Evolutionary conservation across 2,113 vertebrate species (phyloP).

Genomic region (Patagioenas fasciata): DNA sequence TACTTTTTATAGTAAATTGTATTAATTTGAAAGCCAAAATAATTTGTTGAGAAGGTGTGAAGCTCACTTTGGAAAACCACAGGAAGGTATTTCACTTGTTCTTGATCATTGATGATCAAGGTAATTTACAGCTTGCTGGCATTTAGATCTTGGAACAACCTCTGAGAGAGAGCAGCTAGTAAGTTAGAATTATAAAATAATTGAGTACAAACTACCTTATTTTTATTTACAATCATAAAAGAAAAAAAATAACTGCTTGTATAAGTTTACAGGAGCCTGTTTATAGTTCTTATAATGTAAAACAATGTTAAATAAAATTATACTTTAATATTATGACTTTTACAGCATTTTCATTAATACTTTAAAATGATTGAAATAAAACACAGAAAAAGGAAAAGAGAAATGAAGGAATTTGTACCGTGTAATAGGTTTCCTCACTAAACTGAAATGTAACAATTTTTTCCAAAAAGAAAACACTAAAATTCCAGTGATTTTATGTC

Average conservation of each 20-base stretch:
- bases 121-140: not conserved
- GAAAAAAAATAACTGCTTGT: not conserved
- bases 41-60: not conserved
- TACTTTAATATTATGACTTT: slow-evolving; percentile 13
- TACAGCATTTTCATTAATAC: slow-evolving; percentile 34
- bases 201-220: not conserved
- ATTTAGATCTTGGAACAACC: not conserved
- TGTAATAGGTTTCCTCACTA: not conserved
- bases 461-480: slow-evolving; percentile 31
- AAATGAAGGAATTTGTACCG: slow-evolving; percentile 16
- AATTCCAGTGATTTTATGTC: not conserved
- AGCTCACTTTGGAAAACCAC: not conserved
- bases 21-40: not conserved
- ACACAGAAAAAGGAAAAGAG: not conserved
- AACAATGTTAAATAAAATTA: slow-evolving; percentile 31
- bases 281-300: slow-evolving; percentile 1
- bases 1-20: not conserved
- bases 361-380: slow-evolving; percentile 39
- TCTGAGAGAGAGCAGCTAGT: not conserved
- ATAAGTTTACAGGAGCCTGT: slow-evolving; percentile 1
- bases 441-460: not conserved
- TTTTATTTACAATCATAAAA: not conserved
- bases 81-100: not conserved
- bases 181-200: not conserved
- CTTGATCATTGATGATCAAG: not conserved